Conservation (phyloP, 2,888 invertebrate species). For the Andrena dorsata region DNA sequence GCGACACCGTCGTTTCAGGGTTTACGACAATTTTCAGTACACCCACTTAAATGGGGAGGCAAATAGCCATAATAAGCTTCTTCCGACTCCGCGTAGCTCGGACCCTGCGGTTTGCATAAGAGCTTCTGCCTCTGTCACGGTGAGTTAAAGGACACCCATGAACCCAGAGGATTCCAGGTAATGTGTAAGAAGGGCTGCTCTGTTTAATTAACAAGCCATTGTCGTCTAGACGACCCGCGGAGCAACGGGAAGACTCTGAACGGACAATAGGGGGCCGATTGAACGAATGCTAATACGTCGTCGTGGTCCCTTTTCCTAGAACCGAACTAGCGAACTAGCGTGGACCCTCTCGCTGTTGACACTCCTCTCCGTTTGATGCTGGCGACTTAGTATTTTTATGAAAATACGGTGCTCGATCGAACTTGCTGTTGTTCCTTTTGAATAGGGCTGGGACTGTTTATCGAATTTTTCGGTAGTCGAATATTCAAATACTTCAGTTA, state of each 20-base stretch:
- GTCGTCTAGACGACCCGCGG: constrained; percentile 32
- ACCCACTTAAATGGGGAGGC: constrained; percentile 61
- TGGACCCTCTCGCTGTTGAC: neutral
- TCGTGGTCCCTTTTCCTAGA: neutral
- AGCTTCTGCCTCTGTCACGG: constrained; percentile 61
- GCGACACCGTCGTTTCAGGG: constrained; percentile 63
- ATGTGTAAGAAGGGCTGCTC: constrained; percentile 62
- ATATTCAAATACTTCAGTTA: too few species aligned
- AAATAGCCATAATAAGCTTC: constrained; percentile 72
- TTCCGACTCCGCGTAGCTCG: constrained; percentile 52
- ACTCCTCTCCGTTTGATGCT: constrained; percentile 5
- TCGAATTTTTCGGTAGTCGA: too few species aligned
- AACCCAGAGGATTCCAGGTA: constrained; percentile 60
- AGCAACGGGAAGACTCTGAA: constrained; percentile 8
- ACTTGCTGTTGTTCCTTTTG: neutral
- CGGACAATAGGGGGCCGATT: constrained; percentile 47
- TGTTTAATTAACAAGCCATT: constrained; percentile 70
- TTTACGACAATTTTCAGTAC: constrained; percentile 69
- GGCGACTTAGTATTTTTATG: constrained; percentile 2
- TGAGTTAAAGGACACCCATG: constrained; percentile 65
- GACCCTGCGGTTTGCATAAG: constrained; percentile 70
- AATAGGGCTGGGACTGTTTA: too few species aligned
- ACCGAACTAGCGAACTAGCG: neutral
- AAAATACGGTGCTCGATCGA: neutral
- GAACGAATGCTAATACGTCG: constrained; percentile 48